Evolutionary conservation across 2,888 invertebrate genomes (phyloP).

Genomic region (Diarsia mendica): DNA sequence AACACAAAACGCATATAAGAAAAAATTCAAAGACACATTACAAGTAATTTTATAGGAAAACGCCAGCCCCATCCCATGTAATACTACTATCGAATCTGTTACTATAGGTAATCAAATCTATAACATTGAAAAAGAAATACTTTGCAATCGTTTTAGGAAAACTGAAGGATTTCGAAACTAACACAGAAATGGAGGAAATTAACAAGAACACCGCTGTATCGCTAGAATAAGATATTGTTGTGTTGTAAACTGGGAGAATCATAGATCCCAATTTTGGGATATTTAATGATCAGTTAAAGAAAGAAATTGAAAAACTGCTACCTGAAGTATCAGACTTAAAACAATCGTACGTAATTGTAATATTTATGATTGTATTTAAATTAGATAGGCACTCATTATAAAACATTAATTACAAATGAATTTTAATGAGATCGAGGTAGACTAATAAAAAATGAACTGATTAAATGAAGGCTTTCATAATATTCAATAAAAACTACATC

Average conservation of each 20-base stretch:
- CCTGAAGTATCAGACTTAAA: background rate
- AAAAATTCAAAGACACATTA: background rate
- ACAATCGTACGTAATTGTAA: background rate
- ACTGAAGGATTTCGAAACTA: background rate
- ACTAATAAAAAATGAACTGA: background rate
- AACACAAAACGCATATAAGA: background rate
- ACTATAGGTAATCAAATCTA: background rate
- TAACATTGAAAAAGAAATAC: background rate
- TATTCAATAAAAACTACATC: background rate
- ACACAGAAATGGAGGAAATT: background rate
- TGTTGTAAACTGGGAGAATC: background rate
- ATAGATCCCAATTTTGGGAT: background rate
- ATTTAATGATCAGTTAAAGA: background rate
- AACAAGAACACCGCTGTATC: background rate
- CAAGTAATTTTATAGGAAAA: background rate
- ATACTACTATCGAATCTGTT: too few relatives aligned
- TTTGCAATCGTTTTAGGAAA: background rate
- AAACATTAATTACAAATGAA: background rate
- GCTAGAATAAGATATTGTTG: too few relatives aligned
- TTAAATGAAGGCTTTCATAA: background rate
- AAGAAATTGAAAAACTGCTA: background rate
- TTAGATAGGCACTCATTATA: background rate
- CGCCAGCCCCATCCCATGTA: too few relatives aligned
- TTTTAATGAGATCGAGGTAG: background rate
- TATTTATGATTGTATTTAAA: slow-evolving; percentile 16